A percentile compares a stretch with the other conserved stretches of the same genome.
These are phyloP conservation scores for Linnaemya tessellans DNA, from an alignment of 2,888 invertebrate genomes.

Conservation along the genomic window DNA sequence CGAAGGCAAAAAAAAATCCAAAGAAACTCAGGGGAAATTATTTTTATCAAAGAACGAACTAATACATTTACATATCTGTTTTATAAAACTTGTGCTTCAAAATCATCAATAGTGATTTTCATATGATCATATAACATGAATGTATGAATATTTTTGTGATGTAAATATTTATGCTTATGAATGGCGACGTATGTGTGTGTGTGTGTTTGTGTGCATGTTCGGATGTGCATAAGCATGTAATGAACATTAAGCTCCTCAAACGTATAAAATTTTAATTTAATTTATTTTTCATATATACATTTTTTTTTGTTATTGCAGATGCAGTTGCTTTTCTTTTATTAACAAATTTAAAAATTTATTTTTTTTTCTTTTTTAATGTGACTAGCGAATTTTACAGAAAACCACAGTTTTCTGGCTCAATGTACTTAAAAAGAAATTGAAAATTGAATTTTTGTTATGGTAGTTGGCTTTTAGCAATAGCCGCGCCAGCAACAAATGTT, in stretches of 20 bases:
- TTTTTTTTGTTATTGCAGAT: conserved; percentile 2
- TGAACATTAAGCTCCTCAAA: conserved; percentile 61
- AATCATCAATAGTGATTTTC: conserved; percentile 61
- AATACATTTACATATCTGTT: neutral
- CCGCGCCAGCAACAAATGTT: conserved; percentile 62
- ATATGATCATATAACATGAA: conserved; percentile 49
- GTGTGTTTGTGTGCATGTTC: conserved; percentile 5
- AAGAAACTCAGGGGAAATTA: neutral
- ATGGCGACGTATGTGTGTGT: neutral
- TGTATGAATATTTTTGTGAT: conserved; percentile 40
- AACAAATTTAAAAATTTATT: conserved; percentile 62
- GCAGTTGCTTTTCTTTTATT: conserved; percentile 37
- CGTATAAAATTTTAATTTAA: conserved; percentile 58
- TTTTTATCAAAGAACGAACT: too few species aligned
- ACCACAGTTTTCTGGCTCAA: conserved; percentile 54
- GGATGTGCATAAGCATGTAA: conserved; percentile 42
- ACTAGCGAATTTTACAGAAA: conserved; percentile 59
- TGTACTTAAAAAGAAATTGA: conserved; percentile 73
- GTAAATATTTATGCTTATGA: conserved; percentile 48
- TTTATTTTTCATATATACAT: too few species aligned
- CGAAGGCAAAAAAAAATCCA: too few species aligned
- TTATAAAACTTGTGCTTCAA: conserved; percentile 12
- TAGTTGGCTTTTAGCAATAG: conserved; percentile 60
- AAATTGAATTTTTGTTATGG: conserved; percentile 71
- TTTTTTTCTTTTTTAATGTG: conserved; percentile 27